These are phyloP conservation scores for Idaea biselata DNA, from an alignment of 2,888 invertebrate species.

Conservation along the genomic window DNA sequence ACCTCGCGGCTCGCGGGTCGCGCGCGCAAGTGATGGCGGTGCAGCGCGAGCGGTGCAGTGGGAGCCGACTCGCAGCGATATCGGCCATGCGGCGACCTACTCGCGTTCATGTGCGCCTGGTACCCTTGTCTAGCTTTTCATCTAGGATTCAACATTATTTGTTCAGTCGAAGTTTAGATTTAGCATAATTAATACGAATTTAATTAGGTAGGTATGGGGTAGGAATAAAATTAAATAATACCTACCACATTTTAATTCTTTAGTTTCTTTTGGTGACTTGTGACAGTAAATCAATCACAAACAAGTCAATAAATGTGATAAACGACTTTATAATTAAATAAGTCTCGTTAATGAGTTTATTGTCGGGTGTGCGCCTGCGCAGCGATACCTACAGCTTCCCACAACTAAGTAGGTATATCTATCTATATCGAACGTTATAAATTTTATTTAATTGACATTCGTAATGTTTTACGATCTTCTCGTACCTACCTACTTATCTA, in stretches of 20 bases:
- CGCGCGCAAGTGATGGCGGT: slow-evolving; percentile 1
- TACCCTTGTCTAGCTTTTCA: slow-evolving; percentile 33
- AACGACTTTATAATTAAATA: not conserved
- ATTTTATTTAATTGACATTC: slow-evolving; percentile 32
- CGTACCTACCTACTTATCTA: not conserved
- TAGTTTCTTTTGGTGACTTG: not conserved
- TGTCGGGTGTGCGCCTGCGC: slow-evolving; percentile 3
- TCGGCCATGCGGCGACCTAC: slow-evolving; percentile 32
- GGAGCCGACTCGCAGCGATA: slow-evolving; percentile 14
- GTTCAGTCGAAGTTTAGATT: not conserved
- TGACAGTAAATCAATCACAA: slow-evolving; percentile 11
- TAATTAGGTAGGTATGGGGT: no score
- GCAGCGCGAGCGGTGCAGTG: not conserved
- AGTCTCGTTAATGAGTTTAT: slow-evolving; percentile 6
- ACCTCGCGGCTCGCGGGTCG: slow-evolving; percentile 20
- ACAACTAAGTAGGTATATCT: slow-evolving; percentile 6
- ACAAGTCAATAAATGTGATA: slow-evolving; percentile 4
- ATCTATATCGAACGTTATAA: slow-evolving; percentile 25
- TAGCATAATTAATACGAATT: no score
- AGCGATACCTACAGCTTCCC: slow-evolving; percentile 1
- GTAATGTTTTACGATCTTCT: slow-evolving; percentile 23
- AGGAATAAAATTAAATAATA: no score
- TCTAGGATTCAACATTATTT: slow-evolving; percentile 25
- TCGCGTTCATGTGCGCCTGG: slow-evolving; percentile 41
- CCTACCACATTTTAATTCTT: no score